Percentiles rank a stretch among this genome's conserved stretches.
Evolutionary conservation across 2,888 invertebrate genomes (phyloP).

Genomic region (Deroplatys truncata): DNA sequence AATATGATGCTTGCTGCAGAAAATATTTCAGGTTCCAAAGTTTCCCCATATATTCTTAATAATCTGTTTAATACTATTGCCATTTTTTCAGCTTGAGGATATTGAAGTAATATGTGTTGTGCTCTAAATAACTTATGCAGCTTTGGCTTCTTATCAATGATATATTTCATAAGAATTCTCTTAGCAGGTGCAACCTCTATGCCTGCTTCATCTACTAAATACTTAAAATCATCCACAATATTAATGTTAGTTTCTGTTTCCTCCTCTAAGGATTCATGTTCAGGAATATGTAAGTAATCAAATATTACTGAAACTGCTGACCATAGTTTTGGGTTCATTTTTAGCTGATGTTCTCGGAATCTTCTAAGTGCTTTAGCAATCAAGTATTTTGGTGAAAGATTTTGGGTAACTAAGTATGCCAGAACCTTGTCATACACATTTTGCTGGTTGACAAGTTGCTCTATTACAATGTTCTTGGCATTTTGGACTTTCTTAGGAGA

Average conservation of each 20-base stretch:
- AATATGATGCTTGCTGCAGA: conserved; percentile 5
- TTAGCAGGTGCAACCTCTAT: neutral
- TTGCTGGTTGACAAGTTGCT: neutral
- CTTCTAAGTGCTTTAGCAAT: conserved; percentile 14
- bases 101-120: conserved; percentile 2
- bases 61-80: conserved; percentile 3
- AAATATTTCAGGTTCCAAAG: neutral
- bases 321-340: conserved; percentile 16
- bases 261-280: conserved; percentile 11
- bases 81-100: conserved; percentile 17
- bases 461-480: neutral
- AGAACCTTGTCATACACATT: conserved; percentile 15
- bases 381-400: neutral
- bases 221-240: conserved; percentile 19
- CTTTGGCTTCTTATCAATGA: conserved; percentile 16
- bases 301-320: conserved; percentile 8
- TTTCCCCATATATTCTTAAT: neutral
- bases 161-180: conserved; percentile 1
- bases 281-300: conserved; percentile 2
- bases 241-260: neutral
- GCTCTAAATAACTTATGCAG: neutral
- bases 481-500: neutral
- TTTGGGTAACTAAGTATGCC: neutral
- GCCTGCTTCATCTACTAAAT: conserved; percentile 14
- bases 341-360: conserved; percentile 10